Evolutionary conservation across 2,888 invertebrate genomes (phyloP).

Genomic region (Lasioglossum pauxillum): DNA sequence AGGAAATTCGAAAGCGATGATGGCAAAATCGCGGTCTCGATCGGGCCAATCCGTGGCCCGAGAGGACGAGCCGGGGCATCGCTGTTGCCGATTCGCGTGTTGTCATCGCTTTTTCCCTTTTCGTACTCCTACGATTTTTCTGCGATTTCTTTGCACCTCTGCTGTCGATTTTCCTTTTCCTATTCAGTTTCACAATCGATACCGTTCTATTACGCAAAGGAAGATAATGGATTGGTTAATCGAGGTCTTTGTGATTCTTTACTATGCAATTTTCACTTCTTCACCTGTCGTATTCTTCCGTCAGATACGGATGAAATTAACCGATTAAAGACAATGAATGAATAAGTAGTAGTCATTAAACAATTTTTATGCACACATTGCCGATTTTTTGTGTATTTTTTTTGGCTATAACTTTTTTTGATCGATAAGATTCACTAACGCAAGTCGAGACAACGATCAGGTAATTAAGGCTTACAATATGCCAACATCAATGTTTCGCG

Average conservation of each 20-base stretch:
- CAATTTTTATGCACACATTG: background rate
- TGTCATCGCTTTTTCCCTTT: background rate
- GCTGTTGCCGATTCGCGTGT: background rate
- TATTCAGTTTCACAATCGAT: background rate
- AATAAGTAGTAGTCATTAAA: background rate
- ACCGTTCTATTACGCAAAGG: background rate
- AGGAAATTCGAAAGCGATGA: slow-evolving; percentile 62
- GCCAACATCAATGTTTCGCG: background rate
- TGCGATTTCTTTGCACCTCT: background rate
- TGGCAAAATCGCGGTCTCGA: slow-evolving; percentile 45
- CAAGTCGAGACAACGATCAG: background rate
- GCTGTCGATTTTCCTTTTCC: background rate
- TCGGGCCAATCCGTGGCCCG: background rate
- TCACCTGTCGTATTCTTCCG: background rate
- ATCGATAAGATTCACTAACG: too few species aligned
- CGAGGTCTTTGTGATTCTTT: background rate
- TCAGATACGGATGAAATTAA: background rate
- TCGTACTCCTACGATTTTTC: background rate
- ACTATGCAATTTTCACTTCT: background rate
- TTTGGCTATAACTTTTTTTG: too few species aligned
- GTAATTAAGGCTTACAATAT: background rate
- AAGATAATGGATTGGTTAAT: background rate
- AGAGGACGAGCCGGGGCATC: background rate
- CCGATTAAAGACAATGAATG: background rate
- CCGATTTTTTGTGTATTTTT: background rate